Conservation (phyloP, 2,113 vertebrate species). For the Microcebus griseorufus region DNA sequence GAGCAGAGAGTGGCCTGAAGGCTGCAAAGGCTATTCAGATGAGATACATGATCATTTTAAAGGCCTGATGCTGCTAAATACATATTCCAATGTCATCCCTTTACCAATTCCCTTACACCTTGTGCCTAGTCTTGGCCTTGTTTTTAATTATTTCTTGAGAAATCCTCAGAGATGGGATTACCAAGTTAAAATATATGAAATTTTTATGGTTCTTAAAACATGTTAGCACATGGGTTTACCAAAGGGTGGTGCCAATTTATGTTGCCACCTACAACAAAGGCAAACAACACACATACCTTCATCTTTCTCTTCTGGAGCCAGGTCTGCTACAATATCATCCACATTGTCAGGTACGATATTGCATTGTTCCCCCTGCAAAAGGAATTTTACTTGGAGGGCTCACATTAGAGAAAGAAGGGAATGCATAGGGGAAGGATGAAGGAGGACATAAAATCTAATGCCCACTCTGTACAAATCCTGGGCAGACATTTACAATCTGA, state of each 20-base stretch:
- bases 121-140: not conserved
- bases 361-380: conserved; percentile 96
- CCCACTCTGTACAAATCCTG: not conserved
- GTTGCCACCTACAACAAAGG: not conserved
- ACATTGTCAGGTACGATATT: conserved; percentile 98
- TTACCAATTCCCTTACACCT: not conserved
- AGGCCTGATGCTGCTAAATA: not conserved
- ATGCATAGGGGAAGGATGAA: not conserved
- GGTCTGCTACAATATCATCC: conserved; percentile 98
- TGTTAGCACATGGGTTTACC: not conserved
- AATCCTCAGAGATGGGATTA: not conserved
- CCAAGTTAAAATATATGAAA: not conserved
- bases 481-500: not conserved
- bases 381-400: conserved; percentile 55
- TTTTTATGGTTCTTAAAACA: not conserved
- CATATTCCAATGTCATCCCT: not conserved
- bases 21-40: not conserved
- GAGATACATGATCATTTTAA: not conserved
- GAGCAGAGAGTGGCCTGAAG: not conserved
- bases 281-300: conserved; percentile 88
- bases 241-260: not conserved
- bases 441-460: not conserved
- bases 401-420: not conserved
- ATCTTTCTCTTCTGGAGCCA: conserved; percentile 97
- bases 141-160: not conserved